Conservation (phyloP, 2,113 vertebrate genomes). For the Bufo bufo region DNA sequence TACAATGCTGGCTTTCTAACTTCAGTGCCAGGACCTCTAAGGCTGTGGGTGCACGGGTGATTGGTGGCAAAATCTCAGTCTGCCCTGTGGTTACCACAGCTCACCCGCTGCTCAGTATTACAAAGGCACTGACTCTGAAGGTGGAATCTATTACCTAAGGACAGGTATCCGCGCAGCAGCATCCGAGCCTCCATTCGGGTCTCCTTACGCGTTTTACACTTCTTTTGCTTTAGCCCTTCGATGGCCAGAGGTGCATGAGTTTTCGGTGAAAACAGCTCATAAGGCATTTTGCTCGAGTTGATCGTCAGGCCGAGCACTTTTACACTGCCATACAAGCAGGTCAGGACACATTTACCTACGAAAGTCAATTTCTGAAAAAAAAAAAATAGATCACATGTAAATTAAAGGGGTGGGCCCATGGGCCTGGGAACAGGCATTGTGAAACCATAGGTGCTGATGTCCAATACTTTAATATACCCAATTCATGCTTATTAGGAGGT, state of each 20-base stretch:
- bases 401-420: too few relatives aligned
- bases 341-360: slow-evolving; percentile 82
- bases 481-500: too few relatives aligned
- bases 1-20: background rate
- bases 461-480: too few relatives aligned
- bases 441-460: too few relatives aligned
- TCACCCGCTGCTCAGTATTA: too few relatives aligned
- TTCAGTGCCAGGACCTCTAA: too few relatives aligned
- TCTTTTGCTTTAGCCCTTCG: slow-evolving; percentile 67
- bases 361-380: slow-evolving; percentile 77
- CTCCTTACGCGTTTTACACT: slow-evolving; percentile 64
- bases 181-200: slow-evolving; percentile 65
- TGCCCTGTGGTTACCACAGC: too few relatives aligned
- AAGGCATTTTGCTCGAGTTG: slow-evolving; percentile 81
- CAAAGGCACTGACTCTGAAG: too few relatives aligned
- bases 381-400: too few relatives aligned
- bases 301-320: slow-evolving; percentile 85
- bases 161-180: slow-evolving; percentile 74
- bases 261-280: slow-evolving; percentile 79
- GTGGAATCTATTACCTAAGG: slow-evolving; percentile 68
- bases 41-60: too few relatives aligned
- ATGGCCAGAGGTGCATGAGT: slow-evolving; percentile 81
- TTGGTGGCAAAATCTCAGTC: too few relatives aligned
- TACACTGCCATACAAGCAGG: slow-evolving; percentile 87
- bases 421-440: too few relatives aligned